These are phyloP conservation scores for Pipistrellus pygmaeus DNA, from an alignment of 2,797 vertebrate species.

Conservation along the genomic window DNA sequence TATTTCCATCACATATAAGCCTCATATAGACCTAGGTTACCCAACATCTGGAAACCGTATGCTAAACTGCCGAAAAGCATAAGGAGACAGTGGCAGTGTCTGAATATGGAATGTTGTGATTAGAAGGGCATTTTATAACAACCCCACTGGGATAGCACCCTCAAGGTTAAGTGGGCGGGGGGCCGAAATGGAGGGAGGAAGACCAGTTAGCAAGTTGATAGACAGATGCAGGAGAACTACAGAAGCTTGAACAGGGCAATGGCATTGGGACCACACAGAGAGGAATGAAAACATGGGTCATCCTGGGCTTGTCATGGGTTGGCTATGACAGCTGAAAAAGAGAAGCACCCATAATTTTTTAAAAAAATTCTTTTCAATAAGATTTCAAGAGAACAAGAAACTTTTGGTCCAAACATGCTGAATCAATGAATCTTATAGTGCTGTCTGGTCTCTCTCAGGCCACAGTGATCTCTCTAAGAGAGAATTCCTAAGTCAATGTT, in stretches of 20 bases:
- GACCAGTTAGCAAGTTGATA: background rate
- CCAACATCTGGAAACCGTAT: background rate
- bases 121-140: background rate
- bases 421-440: background rate
- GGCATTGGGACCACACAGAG: background rate
- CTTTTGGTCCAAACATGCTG: background rate
- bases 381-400: background rate
- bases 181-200: background rate
- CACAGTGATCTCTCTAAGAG: background rate
- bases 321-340: background rate
- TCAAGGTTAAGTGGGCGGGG: background rate
- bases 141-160: background rate
- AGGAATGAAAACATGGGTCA: background rate
- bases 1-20: background rate
- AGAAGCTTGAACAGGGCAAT: background rate
- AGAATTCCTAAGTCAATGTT: background rate
- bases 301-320: background rate
- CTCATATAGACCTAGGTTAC: background rate
- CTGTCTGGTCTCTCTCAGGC: background rate
- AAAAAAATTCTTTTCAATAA: background rate
- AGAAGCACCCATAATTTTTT: background rate
- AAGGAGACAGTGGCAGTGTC: background rate
- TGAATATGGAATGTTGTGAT: background rate
- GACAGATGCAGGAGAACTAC: background rate
- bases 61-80: background rate